phyloP scores from a whole-genome alignment of 2,113 vertebrate species.

The Rhizomys pruinosus region DNA sequence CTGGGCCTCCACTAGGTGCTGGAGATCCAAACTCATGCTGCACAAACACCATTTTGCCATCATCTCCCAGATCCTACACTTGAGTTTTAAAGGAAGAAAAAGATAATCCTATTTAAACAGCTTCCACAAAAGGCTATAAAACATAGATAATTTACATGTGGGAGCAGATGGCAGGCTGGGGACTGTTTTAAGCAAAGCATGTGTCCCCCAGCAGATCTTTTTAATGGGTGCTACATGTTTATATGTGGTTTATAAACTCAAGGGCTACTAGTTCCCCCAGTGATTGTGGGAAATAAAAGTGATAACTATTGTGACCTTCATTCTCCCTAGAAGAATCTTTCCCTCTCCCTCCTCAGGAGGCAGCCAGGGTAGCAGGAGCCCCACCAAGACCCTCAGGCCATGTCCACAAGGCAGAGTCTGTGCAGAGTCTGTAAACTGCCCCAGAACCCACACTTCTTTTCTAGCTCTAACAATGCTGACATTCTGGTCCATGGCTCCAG shows the following conservation, averaged over 20 bases:
- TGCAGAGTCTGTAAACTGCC: fast-evolving
- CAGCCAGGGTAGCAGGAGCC: neutral
- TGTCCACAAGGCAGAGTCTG: fast-evolving
- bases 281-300: neutral
- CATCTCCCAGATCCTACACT: neutral
- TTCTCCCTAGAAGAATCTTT: neutral
- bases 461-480: neutral
- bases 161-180: constrained; percentile 67
- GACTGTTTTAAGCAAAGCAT: constrained; percentile 3
- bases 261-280: neutral
- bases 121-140: constrained; percentile 64
- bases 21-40: too few species aligned
- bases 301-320: neutral
- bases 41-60: neutral
- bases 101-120: constrained; percentile 54
- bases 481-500: fast-evolving
- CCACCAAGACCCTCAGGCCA: neutral
- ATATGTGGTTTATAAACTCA: constrained; percentile 26
- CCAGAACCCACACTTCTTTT: fast-evolving
- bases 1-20: too few species aligned
- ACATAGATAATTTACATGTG: constrained; percentile 60
- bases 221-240: constrained; percentile 42
- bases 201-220: neutral
- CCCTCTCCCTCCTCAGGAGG: neutral
- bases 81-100: constrained; percentile 33